Evolutionary conservation across 2,797 vertebrate species (phyloP).

Genomic region (Limosa lapponica): DNA sequence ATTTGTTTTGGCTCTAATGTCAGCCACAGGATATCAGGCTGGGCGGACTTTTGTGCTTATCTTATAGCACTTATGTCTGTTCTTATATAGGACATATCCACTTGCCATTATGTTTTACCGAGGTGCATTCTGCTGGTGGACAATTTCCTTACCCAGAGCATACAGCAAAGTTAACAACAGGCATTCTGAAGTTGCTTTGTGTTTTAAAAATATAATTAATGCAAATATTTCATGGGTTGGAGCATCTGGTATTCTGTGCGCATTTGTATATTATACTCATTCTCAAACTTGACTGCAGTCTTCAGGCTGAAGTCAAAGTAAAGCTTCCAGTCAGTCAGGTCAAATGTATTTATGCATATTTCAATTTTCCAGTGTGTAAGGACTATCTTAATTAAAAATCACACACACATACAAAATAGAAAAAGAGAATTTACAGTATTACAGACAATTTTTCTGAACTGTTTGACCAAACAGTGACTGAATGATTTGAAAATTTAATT

Average conservation of each 20-base stretch:
- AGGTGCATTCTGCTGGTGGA: neutral
- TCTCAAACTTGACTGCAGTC: neutral
- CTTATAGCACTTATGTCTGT: neutral
- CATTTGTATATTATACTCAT: neutral
- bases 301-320: neutral
- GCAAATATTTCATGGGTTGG: neutral
- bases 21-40: neutral
- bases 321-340: neutral
- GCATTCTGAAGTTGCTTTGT: neutral
- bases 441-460: neutral
- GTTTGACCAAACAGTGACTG: neutral
- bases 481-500: neutral
- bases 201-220: neutral
- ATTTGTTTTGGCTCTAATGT: neutral
- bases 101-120: neutral
- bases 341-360: neutral
- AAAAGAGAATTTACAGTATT: neutral
- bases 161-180: neutral
- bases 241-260: neutral
- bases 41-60: neutral
- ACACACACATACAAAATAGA: neutral
- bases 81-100: neutral
- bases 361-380: neutral
- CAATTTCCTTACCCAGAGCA: neutral
- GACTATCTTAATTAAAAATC: neutral